Evolutionary conservation across 2,797 vertebrate species (phyloP).

Genomic region (Urophycis tenuis): DNA sequence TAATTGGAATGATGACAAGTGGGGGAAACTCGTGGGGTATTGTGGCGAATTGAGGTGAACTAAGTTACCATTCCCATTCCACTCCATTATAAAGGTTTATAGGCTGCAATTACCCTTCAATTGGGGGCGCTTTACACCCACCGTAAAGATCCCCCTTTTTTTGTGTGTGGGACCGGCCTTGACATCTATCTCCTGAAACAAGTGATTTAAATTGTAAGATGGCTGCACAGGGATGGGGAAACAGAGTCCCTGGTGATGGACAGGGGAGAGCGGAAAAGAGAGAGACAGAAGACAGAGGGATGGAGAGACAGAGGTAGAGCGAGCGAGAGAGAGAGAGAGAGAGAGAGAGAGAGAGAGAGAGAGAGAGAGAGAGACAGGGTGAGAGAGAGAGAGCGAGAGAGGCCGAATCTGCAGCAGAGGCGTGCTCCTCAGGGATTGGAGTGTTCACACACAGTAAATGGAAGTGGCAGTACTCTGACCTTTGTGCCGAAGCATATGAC

Average conservation of each 20-base stretch:
- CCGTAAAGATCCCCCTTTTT: constrained; percentile 38
- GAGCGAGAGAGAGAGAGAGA: constrained; percentile 16
- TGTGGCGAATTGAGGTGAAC: constrained; percentile 33
- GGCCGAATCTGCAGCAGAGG: constrained; percentile 24
- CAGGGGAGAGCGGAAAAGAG: constrained; percentile 16
- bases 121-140: constrained; percentile 45
- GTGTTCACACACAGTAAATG: constrained; percentile 72
- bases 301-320: constrained; percentile 9
- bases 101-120: constrained; percentile 54
- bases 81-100: constrained; percentile 50
- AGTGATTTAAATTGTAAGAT: constrained; percentile 47
- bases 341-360: constrained; percentile 25
- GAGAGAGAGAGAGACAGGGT: constrained; percentile 13
- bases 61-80: constrained; percentile 38
- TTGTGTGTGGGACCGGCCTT: constrained; percentile 50
- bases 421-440: constrained; percentile 64
- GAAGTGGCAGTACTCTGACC: constrained; percentile 73
- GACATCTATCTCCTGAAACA: constrained; percentile 60
- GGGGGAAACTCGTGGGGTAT: constrained; percentile 34
- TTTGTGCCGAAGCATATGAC: constrained; percentile 65
- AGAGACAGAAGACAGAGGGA: no score
- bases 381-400: constrained; percentile 16
- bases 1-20: constrained; percentile 49
- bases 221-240: background rate
- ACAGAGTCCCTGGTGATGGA: background rate